Conservation (phyloP, 2,797 vertebrate genomes). For the Thripadectes ignobilis region DNA sequence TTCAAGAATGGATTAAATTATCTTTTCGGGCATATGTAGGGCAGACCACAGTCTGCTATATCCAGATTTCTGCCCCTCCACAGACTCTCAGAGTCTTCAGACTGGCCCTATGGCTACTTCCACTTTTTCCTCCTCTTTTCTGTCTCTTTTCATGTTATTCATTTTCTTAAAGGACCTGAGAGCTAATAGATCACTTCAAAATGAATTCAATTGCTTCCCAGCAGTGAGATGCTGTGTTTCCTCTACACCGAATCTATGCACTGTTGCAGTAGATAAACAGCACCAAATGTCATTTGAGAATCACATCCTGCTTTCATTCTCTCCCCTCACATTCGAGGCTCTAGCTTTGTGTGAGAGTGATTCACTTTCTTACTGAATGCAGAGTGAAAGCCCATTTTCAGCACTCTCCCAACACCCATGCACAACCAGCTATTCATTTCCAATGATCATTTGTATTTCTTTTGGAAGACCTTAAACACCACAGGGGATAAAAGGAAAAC, state of each 20-base stretch:
- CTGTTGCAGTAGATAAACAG: conserved; percentile 60
- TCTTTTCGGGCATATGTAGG: neutral
- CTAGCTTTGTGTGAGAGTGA: conserved; percentile 56
- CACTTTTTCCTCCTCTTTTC: neutral
- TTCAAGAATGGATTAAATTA: neutral
- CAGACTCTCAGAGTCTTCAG: neutral
- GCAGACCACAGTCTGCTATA: neutral
- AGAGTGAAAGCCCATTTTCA: conserved; percentile 61
- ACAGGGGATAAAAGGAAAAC: conserved; percentile 23
- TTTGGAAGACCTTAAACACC: conserved; percentile 64
- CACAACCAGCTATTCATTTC: conserved; percentile 65
- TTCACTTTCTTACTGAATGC: conserved; percentile 59
- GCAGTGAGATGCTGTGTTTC: conserved; percentile 30
- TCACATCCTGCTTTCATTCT: conserved; percentile 70
- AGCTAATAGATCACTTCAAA: conserved; percentile 57
- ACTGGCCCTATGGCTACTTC: neutral
- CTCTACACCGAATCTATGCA: neutral
- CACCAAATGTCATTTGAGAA: conserved; percentile 61
- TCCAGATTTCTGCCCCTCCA: neutral
- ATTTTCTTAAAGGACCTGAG: conserved; percentile 22
- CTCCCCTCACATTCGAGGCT: neutral
- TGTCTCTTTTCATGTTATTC: neutral
- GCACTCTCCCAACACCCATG: conserved; percentile 54
- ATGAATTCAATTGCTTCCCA: conserved; percentile 30
- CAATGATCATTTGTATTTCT: conserved; percentile 68